phyloP scores from a whole-genome alignment of 2,113 vertebrate genomes.

The Channa argus region DNA sequence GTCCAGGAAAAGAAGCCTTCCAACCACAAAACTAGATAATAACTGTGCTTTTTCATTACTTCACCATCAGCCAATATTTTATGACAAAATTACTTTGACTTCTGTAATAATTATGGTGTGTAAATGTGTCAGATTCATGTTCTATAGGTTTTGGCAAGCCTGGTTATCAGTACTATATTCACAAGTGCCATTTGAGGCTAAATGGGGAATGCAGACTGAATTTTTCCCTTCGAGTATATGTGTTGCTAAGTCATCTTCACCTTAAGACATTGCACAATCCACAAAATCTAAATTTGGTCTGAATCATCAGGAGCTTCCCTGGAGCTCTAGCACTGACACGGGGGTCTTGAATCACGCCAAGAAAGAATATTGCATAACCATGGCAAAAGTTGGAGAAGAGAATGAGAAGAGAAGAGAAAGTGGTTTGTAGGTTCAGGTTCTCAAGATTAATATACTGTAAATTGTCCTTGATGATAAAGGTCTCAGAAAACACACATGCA shows the following conservation, averaged over 20 bases:
- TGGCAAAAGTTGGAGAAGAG: slow-evolving; percentile 14
- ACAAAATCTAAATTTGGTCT: slow-evolving; percentile 46
- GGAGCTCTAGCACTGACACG: slow-evolving; percentile 31
- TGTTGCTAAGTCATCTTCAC: slow-evolving; percentile 29
- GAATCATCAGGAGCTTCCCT: slow-evolving; percentile 24
- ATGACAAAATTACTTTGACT: slow-evolving; percentile 14
- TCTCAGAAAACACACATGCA: neutral
- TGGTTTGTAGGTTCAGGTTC: slow-evolving; percentile 8
- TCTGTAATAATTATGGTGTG: slow-evolving; percentile 9
- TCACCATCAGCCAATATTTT: neutral
- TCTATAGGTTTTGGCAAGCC: slow-evolving; percentile 16
- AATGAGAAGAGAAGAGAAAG: slow-evolving; percentile 4
- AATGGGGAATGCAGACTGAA: slow-evolving; percentile 20
- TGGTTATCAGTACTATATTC: neutral
- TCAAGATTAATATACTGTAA: slow-evolving; percentile 5
- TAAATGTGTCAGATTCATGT: neutral
- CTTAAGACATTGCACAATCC: slow-evolving; percentile 36
- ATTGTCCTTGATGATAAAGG: neutral
- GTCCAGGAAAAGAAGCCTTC: slow-evolving; percentile 47
- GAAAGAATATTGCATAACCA: slow-evolving; percentile 52
- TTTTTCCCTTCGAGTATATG: slow-evolving; percentile 18
- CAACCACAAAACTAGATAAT: slow-evolving; percentile 37
- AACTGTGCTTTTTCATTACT: slow-evolving; percentile 7
- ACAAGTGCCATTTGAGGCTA: slow-evolving; percentile 1
- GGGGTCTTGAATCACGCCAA: slow-evolving; percentile 36